Evolutionary conservation across 2,888 invertebrate species (phyloP), one percentile per base, ranked within the genome.

Genomic region (Plemyria rubiginata): DNA sequence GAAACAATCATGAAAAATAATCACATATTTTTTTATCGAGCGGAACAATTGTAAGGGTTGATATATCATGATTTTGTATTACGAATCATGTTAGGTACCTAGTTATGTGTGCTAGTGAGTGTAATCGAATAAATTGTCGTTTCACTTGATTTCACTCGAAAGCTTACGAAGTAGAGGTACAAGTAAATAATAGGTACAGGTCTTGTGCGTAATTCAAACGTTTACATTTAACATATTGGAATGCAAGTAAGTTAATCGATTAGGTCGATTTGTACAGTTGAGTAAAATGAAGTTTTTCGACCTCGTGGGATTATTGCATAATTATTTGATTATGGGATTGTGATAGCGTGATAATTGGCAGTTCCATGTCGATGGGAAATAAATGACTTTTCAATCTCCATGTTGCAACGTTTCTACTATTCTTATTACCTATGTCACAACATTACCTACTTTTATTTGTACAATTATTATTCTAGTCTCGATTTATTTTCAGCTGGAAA

Each of bases 271-370:
- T 58, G 50, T 48, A 41, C 36, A 55, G 29, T 49, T 38, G 51
- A 38, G 52, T 11, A 48, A 62, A 49, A 54, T 12, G 22, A 9
- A 40, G 50, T 41, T 54, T 51, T 13, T 64, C 56, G 72, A 70
- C 68, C 74, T 76, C 78, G 78, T 81, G 80, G 72, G 81, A 81
- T 67, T 68, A 69, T 78, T 79, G 76, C 78, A 70, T 76, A 68
- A 70, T 65, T 64, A 57, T 50, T 45, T 60, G 54, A 65, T 67
- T 62, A 66, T 63, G 60, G 63, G 56, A 57, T 66, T 71, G 64
- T 63, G 62, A 70, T 70, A 66, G 54, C 66, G 67, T 70, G 66
- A 60, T 67, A 67, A 70, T 68, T 66, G 51, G 43, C 46, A 56
- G 51, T 60, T 36, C 45, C 59, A 62, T 66, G 63, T 64, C 63